Conservation (phyloP, 2,113 vertebrate species). For the Channa maculata region DNA sequence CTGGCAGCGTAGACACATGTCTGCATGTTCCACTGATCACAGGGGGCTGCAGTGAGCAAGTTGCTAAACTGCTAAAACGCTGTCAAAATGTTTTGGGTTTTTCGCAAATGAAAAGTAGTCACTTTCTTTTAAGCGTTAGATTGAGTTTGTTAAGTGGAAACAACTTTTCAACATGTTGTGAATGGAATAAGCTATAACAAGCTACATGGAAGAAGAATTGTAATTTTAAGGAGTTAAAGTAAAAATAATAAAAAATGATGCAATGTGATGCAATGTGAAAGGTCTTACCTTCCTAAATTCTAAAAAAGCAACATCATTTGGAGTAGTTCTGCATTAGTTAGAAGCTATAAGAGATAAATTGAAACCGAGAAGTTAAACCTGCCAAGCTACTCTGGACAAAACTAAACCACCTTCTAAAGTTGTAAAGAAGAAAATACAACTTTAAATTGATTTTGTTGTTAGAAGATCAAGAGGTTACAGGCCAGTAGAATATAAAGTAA, state of each 20-base stretch:
- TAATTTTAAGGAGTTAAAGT: background rate
- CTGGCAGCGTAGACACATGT: background rate
- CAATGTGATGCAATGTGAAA: no score
- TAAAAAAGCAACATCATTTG: no score
- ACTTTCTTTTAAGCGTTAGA: background rate
- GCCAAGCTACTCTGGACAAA: no score
- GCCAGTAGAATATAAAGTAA: no score
- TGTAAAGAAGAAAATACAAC: no score
- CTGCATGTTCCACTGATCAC: background rate
- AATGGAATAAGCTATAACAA: background rate
- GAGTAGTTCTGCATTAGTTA: background rate
- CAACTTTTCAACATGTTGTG: background rate
- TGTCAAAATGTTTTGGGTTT: background rate
- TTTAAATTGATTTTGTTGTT: no score
- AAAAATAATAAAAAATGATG: background rate
- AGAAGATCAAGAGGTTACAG: no score
- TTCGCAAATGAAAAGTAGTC: conserved; percentile 22
- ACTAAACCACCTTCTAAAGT: no score
- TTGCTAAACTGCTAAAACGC: conserved; percentile 5
- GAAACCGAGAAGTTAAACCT: no score
- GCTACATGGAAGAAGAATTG: conserved; percentile 13
- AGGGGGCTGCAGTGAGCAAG: background rate
- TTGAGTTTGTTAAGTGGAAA: conserved; percentile 12
- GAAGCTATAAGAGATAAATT: background rate
- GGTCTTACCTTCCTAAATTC: no score